These are phyloP conservation scores for Enteromius afrohamiltoni DNA, from an alignment of 2,797 vertebrate species.

Conservation along the genomic window DNA sequence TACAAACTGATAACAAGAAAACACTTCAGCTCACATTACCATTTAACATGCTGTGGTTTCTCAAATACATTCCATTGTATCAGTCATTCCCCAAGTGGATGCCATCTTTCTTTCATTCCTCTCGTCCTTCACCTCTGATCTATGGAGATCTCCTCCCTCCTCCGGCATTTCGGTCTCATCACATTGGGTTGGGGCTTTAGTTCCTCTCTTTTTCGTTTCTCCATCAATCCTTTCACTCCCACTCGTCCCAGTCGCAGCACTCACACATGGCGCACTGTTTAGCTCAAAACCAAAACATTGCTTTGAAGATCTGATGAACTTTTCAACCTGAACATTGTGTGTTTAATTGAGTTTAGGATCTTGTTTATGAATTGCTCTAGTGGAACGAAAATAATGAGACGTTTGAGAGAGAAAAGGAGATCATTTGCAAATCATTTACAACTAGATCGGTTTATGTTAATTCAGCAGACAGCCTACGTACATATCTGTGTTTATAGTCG, in stretches of 20 bases:
- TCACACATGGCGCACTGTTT: constrained; percentile 5
- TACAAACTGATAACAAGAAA: background rate
- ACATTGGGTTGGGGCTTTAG: constrained; percentile 28
- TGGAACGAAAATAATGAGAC: constrained; percentile 26
- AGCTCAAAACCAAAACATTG: constrained; percentile 44
- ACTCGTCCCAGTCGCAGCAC: background rate
- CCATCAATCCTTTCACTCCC: constrained; percentile 14
- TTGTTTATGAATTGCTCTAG: constrained; percentile 17
- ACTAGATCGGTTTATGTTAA: constrained; percentile 39
- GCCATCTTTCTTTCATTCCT: constrained; percentile 16
- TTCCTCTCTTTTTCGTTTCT: constrained; percentile 5
- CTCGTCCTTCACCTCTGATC: constrained; percentile 46
- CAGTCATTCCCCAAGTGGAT: constrained; percentile 12
- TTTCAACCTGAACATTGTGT: constrained; percentile 56
- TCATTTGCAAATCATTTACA: constrained; percentile 46
- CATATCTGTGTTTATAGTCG: constrained; percentile 7
- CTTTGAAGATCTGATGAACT: constrained; percentile 62
- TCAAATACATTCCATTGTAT: constrained; percentile 1
- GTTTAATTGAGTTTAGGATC: constrained; percentile 44
- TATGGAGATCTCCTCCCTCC: constrained; percentile 4
- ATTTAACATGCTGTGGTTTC: background rate
- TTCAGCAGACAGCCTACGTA: background rate
- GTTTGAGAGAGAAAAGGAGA: constrained; percentile 14
- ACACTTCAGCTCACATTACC: background rate
- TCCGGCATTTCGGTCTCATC: constrained; percentile 6